A percentile compares a stretch with the other conserved stretches of the same genome.
phyloP scores from a whole-genome alignment of 1,140 invertebrate species.

The Magallana ariakensis region DNA sequence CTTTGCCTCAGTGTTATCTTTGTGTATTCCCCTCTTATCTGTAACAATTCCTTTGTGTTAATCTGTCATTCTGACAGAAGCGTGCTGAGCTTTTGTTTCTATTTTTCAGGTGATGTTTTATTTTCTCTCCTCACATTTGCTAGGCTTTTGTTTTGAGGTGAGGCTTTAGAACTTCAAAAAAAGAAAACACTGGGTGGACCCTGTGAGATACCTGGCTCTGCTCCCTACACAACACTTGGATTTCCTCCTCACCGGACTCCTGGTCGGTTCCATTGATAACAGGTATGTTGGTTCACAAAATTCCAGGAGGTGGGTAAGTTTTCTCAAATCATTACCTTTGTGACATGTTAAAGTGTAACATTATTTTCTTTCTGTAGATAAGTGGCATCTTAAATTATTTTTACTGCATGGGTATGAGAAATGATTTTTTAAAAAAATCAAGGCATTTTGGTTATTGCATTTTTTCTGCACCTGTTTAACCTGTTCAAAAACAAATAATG shows the following conservation, averaged over 20 bases:
- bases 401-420: too few relatives aligned
- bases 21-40: slow-evolving; percentile 25
- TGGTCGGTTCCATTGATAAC: not conserved
- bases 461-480: not conserved
- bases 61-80: slow-evolving; percentile 29
- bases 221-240: not conserved
- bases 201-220: not conserved
- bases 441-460: not conserved
- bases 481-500: not conserved
- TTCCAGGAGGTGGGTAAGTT: not conserved
- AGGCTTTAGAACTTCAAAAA: slow-evolving; percentile 29
- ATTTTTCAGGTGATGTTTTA: slow-evolving; percentile 25
- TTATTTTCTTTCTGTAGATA: not conserved
- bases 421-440: not conserved
- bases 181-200: not conserved
- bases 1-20: not conserved
- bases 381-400: not conserved
- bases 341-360: not conserved
- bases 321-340: not conserved
- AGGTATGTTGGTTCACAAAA: not conserved
- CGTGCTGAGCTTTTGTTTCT: slow-evolving; percentile 28
- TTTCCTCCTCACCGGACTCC: not conserved
- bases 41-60: slow-evolving; percentile 28
- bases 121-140: not conserved
- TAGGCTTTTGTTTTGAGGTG: slow-evolving; percentile 14